Conservation (phyloP, 2,797 vertebrate species). For the Myotis pilosus region DNA sequence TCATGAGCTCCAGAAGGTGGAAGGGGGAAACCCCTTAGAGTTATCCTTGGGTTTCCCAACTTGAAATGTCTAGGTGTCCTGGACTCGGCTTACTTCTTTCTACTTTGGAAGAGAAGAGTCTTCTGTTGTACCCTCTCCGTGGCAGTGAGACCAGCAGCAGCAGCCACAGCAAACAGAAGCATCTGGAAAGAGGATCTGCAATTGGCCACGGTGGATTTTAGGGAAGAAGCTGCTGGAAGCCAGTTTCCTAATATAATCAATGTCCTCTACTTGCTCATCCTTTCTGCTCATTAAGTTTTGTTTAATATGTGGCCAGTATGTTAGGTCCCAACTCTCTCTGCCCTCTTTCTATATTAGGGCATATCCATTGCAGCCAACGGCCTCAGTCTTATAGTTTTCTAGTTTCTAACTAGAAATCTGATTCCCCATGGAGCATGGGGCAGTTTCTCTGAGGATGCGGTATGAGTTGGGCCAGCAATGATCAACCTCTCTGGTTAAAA, state of each 20-base stretch:
- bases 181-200: slow-evolving; percentile 66
- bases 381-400: neutral
- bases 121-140: neutral
- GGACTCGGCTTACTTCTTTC: neutral
- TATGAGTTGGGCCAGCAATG: neutral
- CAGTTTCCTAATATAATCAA: slow-evolving; percentile 40
- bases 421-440: fast-evolving
- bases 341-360: neutral
- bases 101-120: neutral
- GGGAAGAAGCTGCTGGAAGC: slow-evolving; percentile 55
- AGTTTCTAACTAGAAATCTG: neutral
- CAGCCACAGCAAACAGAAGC: neutral
- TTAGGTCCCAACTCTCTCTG: neutral
- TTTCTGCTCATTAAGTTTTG: neutral
- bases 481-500: neutral
- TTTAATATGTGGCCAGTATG: neutral
- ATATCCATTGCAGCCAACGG: neutral
- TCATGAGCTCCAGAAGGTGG: neutral
- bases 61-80: neutral
- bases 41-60: neutral
- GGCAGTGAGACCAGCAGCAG: neutral
- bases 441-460: neutral
- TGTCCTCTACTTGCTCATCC: neutral
- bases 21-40: neutral
- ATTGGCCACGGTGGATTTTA: slow-evolving; percentile 50